Evolutionary conservation across 2,888 invertebrate species (phyloP), one percentile per base, ranked within the genome.

Genomic region (Machimus atricapillus): DNA sequence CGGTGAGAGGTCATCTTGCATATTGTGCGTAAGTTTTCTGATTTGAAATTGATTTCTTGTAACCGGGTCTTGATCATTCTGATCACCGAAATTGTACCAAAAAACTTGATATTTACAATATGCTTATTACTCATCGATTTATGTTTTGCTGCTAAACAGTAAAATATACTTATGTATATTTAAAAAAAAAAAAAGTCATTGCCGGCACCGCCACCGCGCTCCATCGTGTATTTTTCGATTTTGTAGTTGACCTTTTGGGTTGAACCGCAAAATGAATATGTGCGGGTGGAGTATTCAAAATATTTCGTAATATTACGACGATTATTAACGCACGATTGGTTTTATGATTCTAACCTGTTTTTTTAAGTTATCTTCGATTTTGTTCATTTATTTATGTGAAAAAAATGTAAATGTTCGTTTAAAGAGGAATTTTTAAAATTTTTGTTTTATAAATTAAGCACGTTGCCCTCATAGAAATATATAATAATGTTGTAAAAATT

Each of bases 331-430:
- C 78, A 37, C 40, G 43, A 78, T 23, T 78, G 40, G 78, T 19
- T 23, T 78, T 78, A 66, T 66, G 27, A 66, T 66, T 66, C 66
- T 78, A 78, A 78, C 78, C 78, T 78, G 78, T 78, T 78, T 78
- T 76, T 40, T 78, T 43, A 43, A 43, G 19, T 78, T 46, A 52
- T 52, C n/a, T 66, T 66, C 66, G 12, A 4, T 12, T 14, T 23
- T 66, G 23, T 27, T 66, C 66, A 23, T 66, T 66, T 27, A 2
- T 27, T 66, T 66, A 66, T 66, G 27, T 19, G 3, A 66, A 66
- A 66, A 40, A 66, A 66, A 66, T 66, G 66, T 66, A 27, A 66
- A 66, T 66, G 14, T 27, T 23, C 27, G 66, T 66, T 66, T 19
- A 19, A 46, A 52, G n/a, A 16, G 52, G 52, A 52, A 52, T 19